A percentile compares a stretch with the other conserved stretches of the same genome.
Conservation (phyloP, 2,888 invertebrate species). For the Drosophila kanekoi region DNA sequence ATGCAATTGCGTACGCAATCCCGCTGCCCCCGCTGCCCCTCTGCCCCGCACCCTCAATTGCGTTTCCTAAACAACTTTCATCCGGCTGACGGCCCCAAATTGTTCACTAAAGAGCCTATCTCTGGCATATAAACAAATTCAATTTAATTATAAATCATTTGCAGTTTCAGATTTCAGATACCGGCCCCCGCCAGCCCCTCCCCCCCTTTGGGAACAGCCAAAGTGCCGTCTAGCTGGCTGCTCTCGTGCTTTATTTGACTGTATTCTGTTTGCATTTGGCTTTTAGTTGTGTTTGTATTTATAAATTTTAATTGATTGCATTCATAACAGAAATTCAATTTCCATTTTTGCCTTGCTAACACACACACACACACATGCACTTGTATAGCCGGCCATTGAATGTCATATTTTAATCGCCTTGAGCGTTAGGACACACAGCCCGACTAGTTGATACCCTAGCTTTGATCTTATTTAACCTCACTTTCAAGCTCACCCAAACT, state of each 20-base stretch:
- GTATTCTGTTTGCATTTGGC: conserved; percentile 28
- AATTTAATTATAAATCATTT: conserved; percentile 58
- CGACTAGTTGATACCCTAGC: not conserved
- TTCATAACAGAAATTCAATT: conserved; percentile 46
- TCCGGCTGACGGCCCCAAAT: conserved; percentile 26
- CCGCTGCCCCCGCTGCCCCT: not conserved
- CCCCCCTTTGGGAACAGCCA: not conserved
- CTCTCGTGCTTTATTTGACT: conserved; percentile 3
- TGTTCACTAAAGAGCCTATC: conserved; percentile 32
- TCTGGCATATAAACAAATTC: conserved; percentile 50
- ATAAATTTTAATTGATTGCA: conserved; percentile 66
- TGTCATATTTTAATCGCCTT: not conserved
- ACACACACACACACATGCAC: not conserved
- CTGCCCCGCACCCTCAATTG: not conserved
- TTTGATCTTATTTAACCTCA: no score
- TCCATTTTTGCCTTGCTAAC: conserved; percentile 8
- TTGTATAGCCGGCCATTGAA: not conserved
- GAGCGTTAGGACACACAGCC: not conserved
- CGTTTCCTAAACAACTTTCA: conserved; percentile 17
- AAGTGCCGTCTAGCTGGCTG: not conserved
- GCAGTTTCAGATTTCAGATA: not conserved
- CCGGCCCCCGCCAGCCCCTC: no score
- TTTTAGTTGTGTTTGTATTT: conserved; percentile 39
- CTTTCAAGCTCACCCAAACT: no score
- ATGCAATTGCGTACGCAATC: not conserved